Conservation (phyloP, 2,797 vertebrate genomes). For the Gallirallus australis region DNA sequence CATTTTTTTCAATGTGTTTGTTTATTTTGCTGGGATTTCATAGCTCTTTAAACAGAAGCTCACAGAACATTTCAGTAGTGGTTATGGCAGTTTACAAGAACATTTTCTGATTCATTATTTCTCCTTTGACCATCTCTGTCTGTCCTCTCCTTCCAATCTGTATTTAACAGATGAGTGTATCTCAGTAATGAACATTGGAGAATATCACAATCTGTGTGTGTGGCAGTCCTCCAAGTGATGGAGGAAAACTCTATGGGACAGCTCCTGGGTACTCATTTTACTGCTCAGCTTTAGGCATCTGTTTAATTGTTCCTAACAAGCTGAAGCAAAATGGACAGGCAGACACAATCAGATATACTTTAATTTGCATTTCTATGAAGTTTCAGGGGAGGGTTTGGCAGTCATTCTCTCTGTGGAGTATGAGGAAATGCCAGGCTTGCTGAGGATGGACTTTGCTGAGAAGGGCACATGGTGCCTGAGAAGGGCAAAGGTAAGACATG, state of each 20-base stretch:
- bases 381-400: not conserved
- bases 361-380: not conserved
- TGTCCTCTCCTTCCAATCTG: not conserved
- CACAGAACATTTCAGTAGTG: not conserved
- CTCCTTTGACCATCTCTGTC: not conserved
- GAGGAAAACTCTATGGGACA: slow-evolving; percentile 16
- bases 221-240: slow-evolving; percentile 39
- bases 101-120: not conserved
- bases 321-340: slow-evolving; percentile 41
- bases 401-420: not conserved
- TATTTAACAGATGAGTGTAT: slow-evolving; percentile 42
- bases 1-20: not conserved
- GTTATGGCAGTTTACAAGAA: not conserved
- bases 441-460: not conserved
- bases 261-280: slow-evolving; percentile 31
- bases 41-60: not conserved
- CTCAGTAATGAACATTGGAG: slow-evolving; percentile 20
- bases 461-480: not conserved
- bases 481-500: not conserved
- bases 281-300: slow-evolving; percentile 45
- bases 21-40: slow-evolving; percentile 32
- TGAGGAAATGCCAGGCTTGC: not conserved
- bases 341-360: slow-evolving; percentile 3
- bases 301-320: slow-evolving; percentile 55
- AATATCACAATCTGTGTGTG: not conserved